Percentiles rank a stretch among this genome's conserved stretches.
phyloP scores from a whole-genome alignment of 1,140 invertebrate species.

The Scaptomyza montana region DNA sequence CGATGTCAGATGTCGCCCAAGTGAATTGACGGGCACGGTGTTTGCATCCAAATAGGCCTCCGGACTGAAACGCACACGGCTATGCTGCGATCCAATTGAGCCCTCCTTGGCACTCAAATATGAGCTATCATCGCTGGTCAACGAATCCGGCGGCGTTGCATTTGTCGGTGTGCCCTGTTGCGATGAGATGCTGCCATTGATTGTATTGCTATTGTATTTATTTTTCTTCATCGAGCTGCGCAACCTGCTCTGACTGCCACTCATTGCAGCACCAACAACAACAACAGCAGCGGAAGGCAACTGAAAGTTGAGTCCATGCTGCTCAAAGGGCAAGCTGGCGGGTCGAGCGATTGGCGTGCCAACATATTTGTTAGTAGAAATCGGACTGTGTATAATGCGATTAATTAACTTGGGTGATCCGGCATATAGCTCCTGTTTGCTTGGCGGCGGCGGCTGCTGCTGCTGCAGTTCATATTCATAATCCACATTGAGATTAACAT shows the following conservation, averaged over 20 bases:
- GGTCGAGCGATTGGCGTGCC: conserved; percentile 85
- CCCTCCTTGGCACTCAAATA: conserved; percentile 92
- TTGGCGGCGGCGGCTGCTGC: conserved; percentile 18
- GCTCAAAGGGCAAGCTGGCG: conserved; percentile 87
- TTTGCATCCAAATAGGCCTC: conserved; percentile 86
- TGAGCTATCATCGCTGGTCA: conserved; percentile 92
- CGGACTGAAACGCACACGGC: conserved; percentile 92
- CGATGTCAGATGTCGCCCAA: conserved; percentile 56
- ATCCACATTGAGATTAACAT: conserved; percentile 52
- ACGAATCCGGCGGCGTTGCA: conserved; percentile 92
- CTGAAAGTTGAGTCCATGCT: conserved; percentile 55
- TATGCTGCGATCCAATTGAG: conserved; percentile 86
- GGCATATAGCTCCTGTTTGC: conserved; percentile 71
- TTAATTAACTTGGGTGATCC: conserved; percentile 73
- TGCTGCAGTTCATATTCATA: conserved; percentile 48
- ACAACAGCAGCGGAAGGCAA: conserved; percentile 1
- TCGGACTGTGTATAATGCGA: conserved; percentile 69
- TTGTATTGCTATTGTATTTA: conserved; percentile 55
- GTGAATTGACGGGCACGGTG: conserved; percentile 42
- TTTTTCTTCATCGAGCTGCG: conserved; percentile 63
- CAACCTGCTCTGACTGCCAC: conserved; percentile 59
- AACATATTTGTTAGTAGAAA: conserved; percentile 63
- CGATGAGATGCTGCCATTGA: conserved; percentile 65
- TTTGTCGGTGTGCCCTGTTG: conserved; percentile 89
- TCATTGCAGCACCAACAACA: background rate